These are phyloP conservation scores for Chromobotia macracanthus DNA, from an alignment of 2,797 vertebrate species.

Conservation along the genomic window DNA sequence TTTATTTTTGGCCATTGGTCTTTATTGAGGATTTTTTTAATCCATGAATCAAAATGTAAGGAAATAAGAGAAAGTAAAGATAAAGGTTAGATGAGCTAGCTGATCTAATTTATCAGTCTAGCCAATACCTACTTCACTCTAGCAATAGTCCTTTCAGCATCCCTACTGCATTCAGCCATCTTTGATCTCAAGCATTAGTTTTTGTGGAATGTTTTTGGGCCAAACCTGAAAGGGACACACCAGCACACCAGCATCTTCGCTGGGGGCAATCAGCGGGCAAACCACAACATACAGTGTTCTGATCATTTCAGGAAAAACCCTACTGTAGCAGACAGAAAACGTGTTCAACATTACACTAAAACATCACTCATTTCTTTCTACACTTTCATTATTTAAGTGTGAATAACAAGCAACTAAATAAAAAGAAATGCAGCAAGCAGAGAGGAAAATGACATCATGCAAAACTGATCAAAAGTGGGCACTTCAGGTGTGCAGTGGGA, in stretches of 20 bases:
- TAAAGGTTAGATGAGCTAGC: no score
- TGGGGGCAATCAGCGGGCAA: no score
- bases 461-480: conserved; percentile 22
- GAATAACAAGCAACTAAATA: conserved; percentile 13
- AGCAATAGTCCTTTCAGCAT: no score
- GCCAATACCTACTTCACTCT: no score
- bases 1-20: background rate
- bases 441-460: background rate
- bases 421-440: conserved; percentile 8
- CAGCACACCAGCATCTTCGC: no score
- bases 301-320: background rate
- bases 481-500: conserved; percentile 26
- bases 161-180: no score
- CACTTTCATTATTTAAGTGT: conserved; percentile 12
- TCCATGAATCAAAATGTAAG: background rate
- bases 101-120: no score
- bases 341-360: background rate
- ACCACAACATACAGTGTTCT: no score
- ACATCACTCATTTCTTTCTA: background rate
- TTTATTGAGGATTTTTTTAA: background rate
- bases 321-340: background rate
- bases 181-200: no score
- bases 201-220: no score
- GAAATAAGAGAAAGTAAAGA: background rate
- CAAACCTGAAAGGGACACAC: no score